Evolutionary conservation across 2,113 vertebrate species (phyloP).

Genomic region (Etia nguti): DNA sequence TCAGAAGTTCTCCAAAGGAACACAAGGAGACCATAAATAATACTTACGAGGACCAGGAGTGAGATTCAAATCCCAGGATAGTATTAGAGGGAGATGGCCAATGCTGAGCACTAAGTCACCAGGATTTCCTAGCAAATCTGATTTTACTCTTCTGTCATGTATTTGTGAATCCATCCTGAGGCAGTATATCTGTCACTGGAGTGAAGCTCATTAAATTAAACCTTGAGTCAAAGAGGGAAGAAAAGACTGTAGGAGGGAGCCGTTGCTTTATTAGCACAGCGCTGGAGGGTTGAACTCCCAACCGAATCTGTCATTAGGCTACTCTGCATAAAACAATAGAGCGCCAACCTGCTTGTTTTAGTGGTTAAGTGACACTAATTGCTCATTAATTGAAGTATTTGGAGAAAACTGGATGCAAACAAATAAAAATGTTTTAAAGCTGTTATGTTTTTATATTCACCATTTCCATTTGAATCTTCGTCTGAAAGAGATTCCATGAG

Average conservation of each 20-base stretch:
- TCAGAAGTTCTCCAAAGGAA: not conserved
- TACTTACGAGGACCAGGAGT: not conserved
- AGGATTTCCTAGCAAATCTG: not conserved
- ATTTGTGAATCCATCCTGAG: not conserved
- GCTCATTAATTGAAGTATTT: not conserved
- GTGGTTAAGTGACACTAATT: not conserved
- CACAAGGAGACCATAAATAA: not conserved
- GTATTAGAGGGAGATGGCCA: not conserved
- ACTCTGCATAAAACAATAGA: not conserved
- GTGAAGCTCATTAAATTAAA: slow-evolving; percentile 26
- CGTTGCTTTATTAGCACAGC: slow-evolving; percentile 19
- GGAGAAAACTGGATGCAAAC: not conserved
- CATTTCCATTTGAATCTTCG: not conserved
- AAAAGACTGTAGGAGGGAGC: not conserved
- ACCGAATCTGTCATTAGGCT: not conserved
- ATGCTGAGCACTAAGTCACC: not conserved
- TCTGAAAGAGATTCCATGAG: not conserved
- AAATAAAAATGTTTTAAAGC: not conserved
- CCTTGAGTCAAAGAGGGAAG: not conserved
- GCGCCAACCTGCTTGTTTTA: not conserved
- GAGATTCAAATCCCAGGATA: not conserved
- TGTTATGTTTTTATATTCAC: not conserved
- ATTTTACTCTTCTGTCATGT: not conserved
- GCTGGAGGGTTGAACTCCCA: not conserved
- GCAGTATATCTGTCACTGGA: slow-evolving; percentile 1